Evolutionary conservation across 2,797 vertebrate genomes (phyloP), one percentile per base, ranked within the genome.

Genomic region (Luscinia megarhynchos): DNA sequence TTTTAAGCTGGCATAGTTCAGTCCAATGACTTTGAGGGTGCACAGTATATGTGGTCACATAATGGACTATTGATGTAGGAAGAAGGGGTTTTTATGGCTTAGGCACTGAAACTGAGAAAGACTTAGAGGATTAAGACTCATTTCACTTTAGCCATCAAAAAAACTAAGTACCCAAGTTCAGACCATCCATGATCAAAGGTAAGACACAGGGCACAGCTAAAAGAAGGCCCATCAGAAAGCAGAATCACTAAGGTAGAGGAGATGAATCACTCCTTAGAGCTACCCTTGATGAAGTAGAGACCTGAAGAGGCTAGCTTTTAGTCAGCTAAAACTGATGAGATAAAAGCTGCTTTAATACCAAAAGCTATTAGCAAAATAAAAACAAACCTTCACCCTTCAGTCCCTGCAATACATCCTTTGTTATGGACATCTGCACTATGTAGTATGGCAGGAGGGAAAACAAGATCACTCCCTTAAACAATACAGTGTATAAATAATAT

Each of bases 291-390:
- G 43, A 92, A 92, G 51, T 1, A 77, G 40, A 75, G 43, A 41
- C 8, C 17, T 69, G 32, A 83, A 77, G 43, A 40, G 43, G 14
- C 22, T 68, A 41, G 61, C 41, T 86, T 86, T 89, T 46, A 90
- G 63, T 80, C 57, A 87, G 16, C 34, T 80, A 34, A 57, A 94
- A 48, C 17, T 48, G 19, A 58, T 68, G 68, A 74, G 76, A 46
- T 80, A 86, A 88, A 91, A 75, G 12, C 34, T 80, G 11, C 27
- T 45, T 83, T 59, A 54, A 38, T 64, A 70, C 15, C 38, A 83
- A 85, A 80, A 48, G 16, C 32, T 70, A 76, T 59, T 67, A 67
- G 45, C 24, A 80, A 87, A 94, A 91, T 79, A 62, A 85, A 94
- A 91, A 61, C 40, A 79, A 80, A 80, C 4, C 3, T 41, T 34